Evolutionary conservation across 2,113 vertebrate genomes (phyloP).

Genomic region (Brachyistius frenatus): DNA sequence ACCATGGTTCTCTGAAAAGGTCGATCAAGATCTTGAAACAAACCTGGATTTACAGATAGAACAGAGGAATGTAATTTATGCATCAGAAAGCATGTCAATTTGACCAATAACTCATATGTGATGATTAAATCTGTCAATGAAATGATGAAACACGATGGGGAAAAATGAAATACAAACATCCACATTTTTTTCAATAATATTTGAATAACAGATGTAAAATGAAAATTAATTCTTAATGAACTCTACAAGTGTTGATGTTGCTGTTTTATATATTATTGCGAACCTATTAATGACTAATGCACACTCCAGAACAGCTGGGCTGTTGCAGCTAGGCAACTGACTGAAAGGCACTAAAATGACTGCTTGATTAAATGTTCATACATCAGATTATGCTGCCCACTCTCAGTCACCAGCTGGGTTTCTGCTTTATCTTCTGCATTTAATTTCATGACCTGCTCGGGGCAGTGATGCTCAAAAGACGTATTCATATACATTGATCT

Average conservation of each 20-base stretch:
- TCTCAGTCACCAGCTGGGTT: conserved; percentile 25
- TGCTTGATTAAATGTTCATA: conserved; percentile 51
- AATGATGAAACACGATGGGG: not conserved
- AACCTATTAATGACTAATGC: conserved; percentile 18
- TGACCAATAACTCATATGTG: not conserved
- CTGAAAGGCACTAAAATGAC: conserved; percentile 22
- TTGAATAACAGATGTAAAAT: not conserved
- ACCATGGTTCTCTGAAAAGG: conserved; percentile 60
- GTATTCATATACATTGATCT: conserved; percentile 1
- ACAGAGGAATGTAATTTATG: conserved; percentile 6
- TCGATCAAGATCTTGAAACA: conserved; percentile 66
- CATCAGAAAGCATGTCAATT: conserved; percentile 21
- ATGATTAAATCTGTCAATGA: not conserved
- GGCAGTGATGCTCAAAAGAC: not conserved
- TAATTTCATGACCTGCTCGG: conserved; percentile 35
- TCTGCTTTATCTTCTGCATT: conserved; percentile 30
- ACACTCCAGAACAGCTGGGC: conserved; percentile 8
- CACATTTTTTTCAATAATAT: not conserved
- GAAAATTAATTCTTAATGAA: not conserved
- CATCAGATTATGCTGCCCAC: conserved; percentile 43
- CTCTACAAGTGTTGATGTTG: not conserved
- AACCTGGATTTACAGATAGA: conserved; percentile 49
- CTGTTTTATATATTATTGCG: not conserved
- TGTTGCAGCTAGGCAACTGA: conserved; percentile 46
- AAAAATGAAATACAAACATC: no score